These are phyloP conservation scores for Drosophila mimetica DNA, from an alignment of 2,888 invertebrate species.

Conservation along the genomic window DNA sequence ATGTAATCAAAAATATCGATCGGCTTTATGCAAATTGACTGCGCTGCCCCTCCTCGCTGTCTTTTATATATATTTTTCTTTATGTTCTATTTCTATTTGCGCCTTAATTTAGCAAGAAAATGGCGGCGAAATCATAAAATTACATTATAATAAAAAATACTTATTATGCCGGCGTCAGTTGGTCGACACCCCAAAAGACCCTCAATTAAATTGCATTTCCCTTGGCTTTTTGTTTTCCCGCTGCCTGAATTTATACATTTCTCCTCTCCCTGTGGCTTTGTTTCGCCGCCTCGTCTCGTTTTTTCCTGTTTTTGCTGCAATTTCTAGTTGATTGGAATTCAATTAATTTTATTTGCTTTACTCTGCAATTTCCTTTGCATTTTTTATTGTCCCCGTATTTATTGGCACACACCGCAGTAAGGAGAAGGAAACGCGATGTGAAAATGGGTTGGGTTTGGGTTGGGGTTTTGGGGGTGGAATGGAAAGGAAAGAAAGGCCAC, in stretches of 20 bases:
- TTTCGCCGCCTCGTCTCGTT: conserved; percentile 27
- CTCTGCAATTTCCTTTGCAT: conserved; percentile 79
- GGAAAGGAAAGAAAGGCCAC: conserved; percentile 28
- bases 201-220: conserved; percentile 71
- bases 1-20: conserved; percentile 82
- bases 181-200: conserved; percentile 30
- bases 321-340: conserved; percentile 82
- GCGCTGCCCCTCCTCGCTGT: conserved; percentile 54
- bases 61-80: conserved; percentile 44
- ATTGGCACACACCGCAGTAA: conserved; percentile 64
- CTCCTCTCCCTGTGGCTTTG: conserved; percentile 41
- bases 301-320: conserved; percentile 57
- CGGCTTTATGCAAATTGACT: conserved; percentile 84
- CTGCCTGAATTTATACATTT: conserved; percentile 24
- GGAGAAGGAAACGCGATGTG: conserved; percentile 12
- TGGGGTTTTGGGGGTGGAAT: background rate
- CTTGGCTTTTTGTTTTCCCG: conserved; percentile 53
- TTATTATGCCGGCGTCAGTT: conserved; percentile 58
- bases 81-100: conserved; percentile 77
- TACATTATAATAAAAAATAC: conserved; percentile 74
- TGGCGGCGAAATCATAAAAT: conserved; percentile 79
- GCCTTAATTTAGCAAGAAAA: conserved; percentile 80
- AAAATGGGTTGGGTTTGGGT: background rate
- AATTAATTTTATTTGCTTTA: conserved; percentile 82
- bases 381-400: conserved; percentile 77